These are phyloP conservation scores for Pseudachorutes palmiensis DNA, from an alignment of 1,140 invertebrate species.

Conservation along the genomic window DNA sequence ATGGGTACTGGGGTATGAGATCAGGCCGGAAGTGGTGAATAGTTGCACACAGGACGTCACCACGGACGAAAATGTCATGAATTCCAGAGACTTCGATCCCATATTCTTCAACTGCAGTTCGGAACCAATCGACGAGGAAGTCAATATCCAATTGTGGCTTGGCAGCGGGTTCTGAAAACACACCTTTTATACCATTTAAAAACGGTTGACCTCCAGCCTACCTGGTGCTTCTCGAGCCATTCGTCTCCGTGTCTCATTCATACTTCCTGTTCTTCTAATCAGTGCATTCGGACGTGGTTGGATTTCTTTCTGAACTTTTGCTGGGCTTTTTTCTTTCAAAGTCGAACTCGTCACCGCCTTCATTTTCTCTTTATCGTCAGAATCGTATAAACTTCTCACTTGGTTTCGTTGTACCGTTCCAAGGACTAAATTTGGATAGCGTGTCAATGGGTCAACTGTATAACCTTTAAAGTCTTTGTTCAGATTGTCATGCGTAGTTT, in stretches of 20 bases:
- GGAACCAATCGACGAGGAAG: slow-evolving; percentile 64
- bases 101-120: slow-evolving; percentile 60
- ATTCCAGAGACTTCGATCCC: slow-evolving; percentile 60
- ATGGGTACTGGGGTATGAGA: slow-evolving; percentile 64
- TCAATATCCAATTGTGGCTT: slow-evolving; percentile 62
- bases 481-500: slow-evolving; percentile 93
- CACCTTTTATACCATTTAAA: too few relatives aligned
- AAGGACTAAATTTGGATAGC: slow-evolving; percentile 51
- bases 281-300: too few relatives aligned
- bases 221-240: too few relatives aligned
- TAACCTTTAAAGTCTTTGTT: slow-evolving; percentile 79
- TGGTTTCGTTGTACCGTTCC: slow-evolving; percentile 57
- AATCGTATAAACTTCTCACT: slow-evolving; percentile 45
- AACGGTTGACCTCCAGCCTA: too few relatives aligned
- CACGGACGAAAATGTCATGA: slow-evolving; percentile 62
- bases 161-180: too few relatives aligned
- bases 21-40: slow-evolving; percentile 80
- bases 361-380: slow-evolving; percentile 36
- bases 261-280: too few relatives aligned
- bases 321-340: too few relatives aligned
- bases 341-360: slow-evolving; percentile 21
- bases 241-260: too few relatives aligned
- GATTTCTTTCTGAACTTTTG: too few relatives aligned
- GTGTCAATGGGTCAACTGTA: slow-evolving; percentile 79
- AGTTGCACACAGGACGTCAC: slow-evolving; percentile 70